These are phyloP conservation scores for Saccostrea glomerata DNA, from an alignment of 1,140 invertebrate genomes.

Conservation along the genomic window DNA sequence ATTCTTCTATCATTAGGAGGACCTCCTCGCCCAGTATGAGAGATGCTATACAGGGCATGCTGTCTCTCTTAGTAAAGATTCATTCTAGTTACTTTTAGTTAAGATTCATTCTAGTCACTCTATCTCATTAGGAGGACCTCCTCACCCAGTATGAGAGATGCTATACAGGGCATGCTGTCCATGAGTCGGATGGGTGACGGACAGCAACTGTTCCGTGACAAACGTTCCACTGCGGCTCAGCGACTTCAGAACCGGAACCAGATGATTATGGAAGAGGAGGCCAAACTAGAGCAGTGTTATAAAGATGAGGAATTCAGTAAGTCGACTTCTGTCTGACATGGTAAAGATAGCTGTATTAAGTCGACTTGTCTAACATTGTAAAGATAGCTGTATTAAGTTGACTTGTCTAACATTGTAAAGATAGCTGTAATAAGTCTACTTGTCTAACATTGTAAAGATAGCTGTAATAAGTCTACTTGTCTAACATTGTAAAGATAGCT, in stretches of 20 bases:
- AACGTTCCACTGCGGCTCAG: slow-evolving; percentile 84
- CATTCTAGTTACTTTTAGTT: too few species aligned
- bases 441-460: too few species aligned
- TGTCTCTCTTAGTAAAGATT: too few species aligned
- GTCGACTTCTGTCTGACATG: slow-evolving; percentile 53
- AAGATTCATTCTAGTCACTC: too few species aligned
- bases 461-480: too few species aligned
- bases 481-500: too few species aligned
- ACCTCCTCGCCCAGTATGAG: slow-evolving; percentile 85
- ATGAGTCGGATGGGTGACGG: slow-evolving; percentile 83
- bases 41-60: slow-evolving; percentile 91
- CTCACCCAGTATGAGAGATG: slow-evolving; percentile 87
- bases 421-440: too few species aligned
- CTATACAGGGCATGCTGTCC: slow-evolving; percentile 91
- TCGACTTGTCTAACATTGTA: too few species aligned
- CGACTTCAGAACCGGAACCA: slow-evolving; percentile 44
- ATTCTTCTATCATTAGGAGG: too few species aligned
- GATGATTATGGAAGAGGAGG: slow-evolving; percentile 79
- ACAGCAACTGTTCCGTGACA: slow-evolving; percentile 68
- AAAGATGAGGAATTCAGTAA: slow-evolving; percentile 92
- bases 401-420: too few species aligned
- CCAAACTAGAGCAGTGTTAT: slow-evolving; percentile 89
- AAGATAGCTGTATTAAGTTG: too few species aligned
- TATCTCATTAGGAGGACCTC: slow-evolving; percentile 82
- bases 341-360: too few species aligned